Percentiles rank a stretch among this genome's conserved stretches.
Evolutionary conservation across 2,888 invertebrate species (phyloP).

Genomic region (Spodoptera littoralis): DNA sequence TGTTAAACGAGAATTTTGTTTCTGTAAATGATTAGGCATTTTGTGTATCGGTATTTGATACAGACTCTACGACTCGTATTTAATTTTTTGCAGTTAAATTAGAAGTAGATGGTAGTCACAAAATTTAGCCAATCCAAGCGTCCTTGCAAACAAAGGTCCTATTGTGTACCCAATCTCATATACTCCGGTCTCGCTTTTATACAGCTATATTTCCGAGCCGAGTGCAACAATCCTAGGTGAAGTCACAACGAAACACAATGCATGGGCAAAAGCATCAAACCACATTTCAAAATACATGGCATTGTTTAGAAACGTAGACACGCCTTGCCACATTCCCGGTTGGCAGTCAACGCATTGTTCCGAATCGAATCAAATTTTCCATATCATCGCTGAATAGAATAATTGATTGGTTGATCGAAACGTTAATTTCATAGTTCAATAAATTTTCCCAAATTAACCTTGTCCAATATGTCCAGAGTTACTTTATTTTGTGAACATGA

Average conservation of each 20-base stretch:
- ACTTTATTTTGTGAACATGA: conserved; percentile 4
- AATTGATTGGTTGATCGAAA: conserved; percentile 41
- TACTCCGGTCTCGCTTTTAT: conserved; percentile 25
- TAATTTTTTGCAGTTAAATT: conserved; percentile 9
- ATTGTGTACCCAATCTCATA: conserved; percentile 35
- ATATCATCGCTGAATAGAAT: conserved; percentile 40
- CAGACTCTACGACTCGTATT: conserved; percentile 2
- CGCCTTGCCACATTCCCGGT: conserved; percentile 30
- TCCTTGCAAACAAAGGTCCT: conserved; percentile 37
- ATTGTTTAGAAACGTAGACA: conserved; percentile 52
- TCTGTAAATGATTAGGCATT: conserved; percentile 21
- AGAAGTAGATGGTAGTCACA: not conserved
- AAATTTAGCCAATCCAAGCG: conserved; percentile 18
- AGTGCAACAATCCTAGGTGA: conserved; percentile 35
- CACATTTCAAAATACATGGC: conserved; percentile 53
- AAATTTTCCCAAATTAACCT: conserved; percentile 9
- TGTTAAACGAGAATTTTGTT: conserved; percentile 37
- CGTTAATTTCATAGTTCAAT: conserved; percentile 33
- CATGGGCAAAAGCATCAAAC: conserved; percentile 42
- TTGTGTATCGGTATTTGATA: not conserved
- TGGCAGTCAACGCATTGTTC: conserved; percentile 30
- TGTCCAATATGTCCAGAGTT: not conserved
- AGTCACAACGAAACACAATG: conserved; percentile 44
- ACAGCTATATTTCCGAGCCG: conserved; percentile 15
- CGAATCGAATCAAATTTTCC: conserved; percentile 37